Conservation (phyloP, 2,888 invertebrate species). For the Tortrix viridana region DNA sequence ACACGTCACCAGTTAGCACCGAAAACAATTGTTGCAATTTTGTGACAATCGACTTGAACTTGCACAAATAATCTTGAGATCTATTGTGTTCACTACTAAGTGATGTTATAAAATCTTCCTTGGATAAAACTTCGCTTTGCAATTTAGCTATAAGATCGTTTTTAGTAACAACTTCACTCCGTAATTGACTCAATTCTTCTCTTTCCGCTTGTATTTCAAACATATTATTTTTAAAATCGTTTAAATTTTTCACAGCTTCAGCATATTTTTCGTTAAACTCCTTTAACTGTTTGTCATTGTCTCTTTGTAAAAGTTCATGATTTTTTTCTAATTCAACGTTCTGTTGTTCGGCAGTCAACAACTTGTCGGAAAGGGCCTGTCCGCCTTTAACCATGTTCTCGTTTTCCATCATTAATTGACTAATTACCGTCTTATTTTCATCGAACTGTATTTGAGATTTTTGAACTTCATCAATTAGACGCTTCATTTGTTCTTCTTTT, state of each 20-base stretch:
- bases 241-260: constrained; percentile 43
- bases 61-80: constrained; percentile 50
- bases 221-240: constrained; percentile 37
- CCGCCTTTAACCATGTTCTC: constrained; percentile 43
- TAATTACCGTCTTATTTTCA: constrained; percentile 51
- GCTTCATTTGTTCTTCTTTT: constrained; percentile 52
- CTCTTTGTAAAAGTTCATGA: constrained; percentile 38
- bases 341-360: constrained; percentile 46
- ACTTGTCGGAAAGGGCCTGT: constrained; percentile 50
- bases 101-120: background rate
- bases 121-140: background rate
- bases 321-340: constrained; percentile 46
- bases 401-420: constrained; percentile 52
- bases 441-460: constrained; percentile 49
- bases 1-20: constrained; percentile 53
- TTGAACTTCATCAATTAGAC: constrained; percentile 48
- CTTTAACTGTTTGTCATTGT: constrained; percentile 41
- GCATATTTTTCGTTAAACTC: constrained; percentile 51
- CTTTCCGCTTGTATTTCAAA: constrained; percentile 20
- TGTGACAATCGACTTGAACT: constrained; percentile 50
- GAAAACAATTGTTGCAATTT: constrained; percentile 54
- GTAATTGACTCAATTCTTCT: constrained; percentile 37
- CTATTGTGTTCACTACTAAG: constrained; percentile 44
- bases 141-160: constrained; percentile 47
- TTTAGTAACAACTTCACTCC: constrained; percentile 48